phyloP scores from a whole-genome alignment of 1,140 invertebrate species.

The Drosophila tropicalis region DNA sequence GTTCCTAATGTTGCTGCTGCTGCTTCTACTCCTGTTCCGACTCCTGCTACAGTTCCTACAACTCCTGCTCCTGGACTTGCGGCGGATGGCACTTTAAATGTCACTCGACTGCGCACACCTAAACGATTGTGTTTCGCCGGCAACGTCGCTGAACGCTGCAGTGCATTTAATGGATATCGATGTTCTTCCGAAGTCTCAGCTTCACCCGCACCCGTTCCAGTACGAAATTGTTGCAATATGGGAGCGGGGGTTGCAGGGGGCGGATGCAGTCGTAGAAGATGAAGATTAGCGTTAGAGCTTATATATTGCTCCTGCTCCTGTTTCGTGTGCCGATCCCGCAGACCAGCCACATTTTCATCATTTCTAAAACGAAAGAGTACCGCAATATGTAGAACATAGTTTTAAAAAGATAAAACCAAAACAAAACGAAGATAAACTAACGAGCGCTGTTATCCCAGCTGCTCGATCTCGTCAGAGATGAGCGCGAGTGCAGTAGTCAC shows the following conservation, averaged over 20 bases:
- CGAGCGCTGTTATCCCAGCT: neutral
- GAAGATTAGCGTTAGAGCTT: conserved; percentile 31
- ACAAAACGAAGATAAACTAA: neutral
- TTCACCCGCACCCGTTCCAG: neutral
- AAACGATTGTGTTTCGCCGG: conserved; percentile 74
- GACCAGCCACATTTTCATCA: conserved; percentile 53
- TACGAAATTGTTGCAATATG: conserved; percentile 36
- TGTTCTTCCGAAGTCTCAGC: conserved; percentile 33
- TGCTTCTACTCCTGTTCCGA: neutral
- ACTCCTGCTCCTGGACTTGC: conserved; percentile 2
- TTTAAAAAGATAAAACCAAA: neutral
- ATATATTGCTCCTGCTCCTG: conserved; percentile 38
- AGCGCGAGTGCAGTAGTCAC: neutral
- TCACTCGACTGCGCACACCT: conserved; percentile 65
- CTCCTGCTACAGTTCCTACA: neutral
- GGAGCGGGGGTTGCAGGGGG: conserved; percentile 55
- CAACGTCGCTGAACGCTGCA: conserved; percentile 78
- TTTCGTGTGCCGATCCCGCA: conserved; percentile 16
- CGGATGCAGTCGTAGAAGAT: conserved; percentile 44
- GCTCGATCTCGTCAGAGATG: conserved; percentile 10
- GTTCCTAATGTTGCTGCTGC: conserved; percentile 4
- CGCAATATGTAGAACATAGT: neutral
- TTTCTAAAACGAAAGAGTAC: conserved; percentile 41
- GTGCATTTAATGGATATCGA: conserved; percentile 49
- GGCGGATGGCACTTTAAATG: conserved; percentile 60